Percentiles rank a stretch among this genome's conserved stretches.
These are phyloP conservation scores for Laupala kohalensis DNA, from an alignment of 1,140 invertebrate species.

Conservation along the genomic window DNA sequence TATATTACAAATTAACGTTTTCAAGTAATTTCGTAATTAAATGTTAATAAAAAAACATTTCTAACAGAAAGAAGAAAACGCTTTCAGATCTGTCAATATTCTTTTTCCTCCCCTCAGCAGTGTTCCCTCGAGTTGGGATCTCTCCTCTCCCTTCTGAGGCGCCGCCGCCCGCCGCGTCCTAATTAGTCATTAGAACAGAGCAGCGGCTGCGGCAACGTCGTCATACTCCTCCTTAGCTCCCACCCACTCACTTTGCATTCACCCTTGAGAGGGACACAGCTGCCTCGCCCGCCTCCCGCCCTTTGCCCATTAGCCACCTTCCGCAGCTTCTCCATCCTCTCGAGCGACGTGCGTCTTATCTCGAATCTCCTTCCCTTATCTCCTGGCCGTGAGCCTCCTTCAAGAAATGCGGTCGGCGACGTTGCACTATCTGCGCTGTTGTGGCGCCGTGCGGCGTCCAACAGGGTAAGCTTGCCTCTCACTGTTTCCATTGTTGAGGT, in stretches of 20 bases:
- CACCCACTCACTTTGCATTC: neutral
- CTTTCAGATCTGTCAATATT: no score
- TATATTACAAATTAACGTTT: no score
- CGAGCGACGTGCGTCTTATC: no score
- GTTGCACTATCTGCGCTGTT: no score
- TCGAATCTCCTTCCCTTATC: neutral
- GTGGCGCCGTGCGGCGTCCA: no score
- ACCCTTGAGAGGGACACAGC: neutral
- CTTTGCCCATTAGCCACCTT: neutral
- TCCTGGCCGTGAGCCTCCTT: neutral
- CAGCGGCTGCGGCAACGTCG: neutral
- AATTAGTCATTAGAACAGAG: neutral
- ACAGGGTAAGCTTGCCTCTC: no score
- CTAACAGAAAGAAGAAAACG: no score
- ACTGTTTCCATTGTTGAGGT: no score
- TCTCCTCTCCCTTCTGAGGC: neutral
- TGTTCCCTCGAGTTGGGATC: no score
- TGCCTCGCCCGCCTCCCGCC: neutral
- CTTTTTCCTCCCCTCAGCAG: no score
- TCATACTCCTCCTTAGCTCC: neutral
- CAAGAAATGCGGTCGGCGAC: neutral
- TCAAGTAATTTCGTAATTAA: no score
- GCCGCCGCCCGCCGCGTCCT: neutral
- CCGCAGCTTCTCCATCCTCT: neutral
- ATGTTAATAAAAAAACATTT: no score